Conservation (phyloP, 2,797 vertebrate genomes). For the Octomys mimax region DNA sequence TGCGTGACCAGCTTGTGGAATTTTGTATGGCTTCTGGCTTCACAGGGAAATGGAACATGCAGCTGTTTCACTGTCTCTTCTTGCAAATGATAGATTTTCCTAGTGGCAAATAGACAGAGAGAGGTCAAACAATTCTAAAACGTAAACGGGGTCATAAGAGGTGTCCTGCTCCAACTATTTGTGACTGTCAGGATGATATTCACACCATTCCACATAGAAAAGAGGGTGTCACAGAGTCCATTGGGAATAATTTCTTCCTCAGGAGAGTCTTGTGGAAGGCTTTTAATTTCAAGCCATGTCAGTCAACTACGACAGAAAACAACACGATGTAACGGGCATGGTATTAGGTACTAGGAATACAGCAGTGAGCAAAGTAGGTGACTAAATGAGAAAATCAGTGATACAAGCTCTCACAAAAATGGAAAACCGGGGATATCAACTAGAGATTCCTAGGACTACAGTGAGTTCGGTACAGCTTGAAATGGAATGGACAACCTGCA, state of each 20-base stretch:
- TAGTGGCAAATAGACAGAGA: conserved; percentile 7
- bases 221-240: background rate
- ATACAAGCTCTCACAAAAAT: background rate
- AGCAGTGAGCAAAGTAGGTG: background rate
- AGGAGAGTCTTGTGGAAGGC: conserved; percentile 34
- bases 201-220: background rate
- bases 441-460: background rate
- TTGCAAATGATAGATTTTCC: conserved; percentile 56
- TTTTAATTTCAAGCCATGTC: conserved; percentile 48
- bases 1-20: conserved; percentile 71
- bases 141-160: background rate
- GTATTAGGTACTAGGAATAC: background rate
- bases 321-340: background rate
- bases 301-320: conserved; percentile 25
- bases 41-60: background rate
- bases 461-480: background rate
- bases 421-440: background rate
- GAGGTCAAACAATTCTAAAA: conserved; percentile 39
- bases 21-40: conserved; percentile 42
- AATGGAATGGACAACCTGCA: background rate
- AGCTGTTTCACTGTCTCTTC: conserved; percentile 38
- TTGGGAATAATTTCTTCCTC: conserved; percentile 29
- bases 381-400: conserved; percentile 24
- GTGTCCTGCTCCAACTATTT: background rate
- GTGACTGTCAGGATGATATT: conserved; percentile 8